Conservation (phyloP, 2,888 invertebrate species). For the Ectemnius cavifrons region DNA sequence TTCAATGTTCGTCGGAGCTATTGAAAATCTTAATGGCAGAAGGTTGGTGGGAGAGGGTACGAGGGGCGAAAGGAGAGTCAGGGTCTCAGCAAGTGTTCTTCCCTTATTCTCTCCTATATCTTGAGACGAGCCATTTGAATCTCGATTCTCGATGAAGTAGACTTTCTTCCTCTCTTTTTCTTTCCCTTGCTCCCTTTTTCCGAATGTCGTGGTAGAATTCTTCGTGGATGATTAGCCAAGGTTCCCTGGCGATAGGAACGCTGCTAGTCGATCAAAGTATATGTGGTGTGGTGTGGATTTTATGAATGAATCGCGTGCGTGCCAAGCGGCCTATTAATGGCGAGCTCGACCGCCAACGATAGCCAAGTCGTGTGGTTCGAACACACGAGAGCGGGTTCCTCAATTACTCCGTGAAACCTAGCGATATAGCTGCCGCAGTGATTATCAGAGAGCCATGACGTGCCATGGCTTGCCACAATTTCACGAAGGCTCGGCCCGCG, state of each 20-base stretch:
- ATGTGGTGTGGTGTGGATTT: constrained; percentile 46
- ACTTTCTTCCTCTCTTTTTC: not conserved
- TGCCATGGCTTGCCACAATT: constrained; percentile 42
- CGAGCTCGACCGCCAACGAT: constrained; percentile 57
- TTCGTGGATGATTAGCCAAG: not conserved
- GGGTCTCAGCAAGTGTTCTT: too few species aligned
- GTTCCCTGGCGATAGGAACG: not conserved
- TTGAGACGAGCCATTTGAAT: not conserved
- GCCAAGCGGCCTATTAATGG: constrained; percentile 67
- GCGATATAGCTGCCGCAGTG: constrained; percentile 58
- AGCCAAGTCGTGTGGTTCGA: constrained; percentile 61
- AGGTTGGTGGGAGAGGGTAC: too few species aligned
- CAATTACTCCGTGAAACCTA: constrained; percentile 60
- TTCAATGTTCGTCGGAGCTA: too few species aligned
- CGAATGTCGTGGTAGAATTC: not conserved
- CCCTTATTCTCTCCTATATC: too few species aligned
- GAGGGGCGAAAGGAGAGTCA: too few species aligned
- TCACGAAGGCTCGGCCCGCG: constrained; percentile 61
- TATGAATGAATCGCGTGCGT: constrained; percentile 76
- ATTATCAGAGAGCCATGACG: constrained; percentile 64
- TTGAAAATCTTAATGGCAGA: too few species aligned
- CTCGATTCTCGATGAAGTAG: not conserved
- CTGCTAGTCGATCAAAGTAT: not conserved
- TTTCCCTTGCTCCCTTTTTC: not conserved
- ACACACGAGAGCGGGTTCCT: constrained; percentile 62